A percentile compares a stretch with the other conserved stretches of the same genome.
Conservation (phyloP, 2,888 invertebrate species). For the Drosophila niveifrons region DNA sequence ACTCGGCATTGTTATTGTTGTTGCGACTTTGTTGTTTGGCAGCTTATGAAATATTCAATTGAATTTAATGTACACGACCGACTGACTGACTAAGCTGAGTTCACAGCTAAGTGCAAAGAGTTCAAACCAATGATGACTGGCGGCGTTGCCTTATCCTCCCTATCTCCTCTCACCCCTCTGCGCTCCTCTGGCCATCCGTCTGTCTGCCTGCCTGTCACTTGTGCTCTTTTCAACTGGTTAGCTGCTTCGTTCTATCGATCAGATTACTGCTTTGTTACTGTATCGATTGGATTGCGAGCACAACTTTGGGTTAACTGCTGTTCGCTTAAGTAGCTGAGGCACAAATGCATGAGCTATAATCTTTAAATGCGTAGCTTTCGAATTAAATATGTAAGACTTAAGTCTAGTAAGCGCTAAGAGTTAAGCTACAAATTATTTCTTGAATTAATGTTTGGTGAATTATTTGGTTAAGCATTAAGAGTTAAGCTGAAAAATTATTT, state of each 20-base stretch:
- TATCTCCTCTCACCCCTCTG: no score
- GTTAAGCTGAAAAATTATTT: no score
- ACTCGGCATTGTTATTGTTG: slow-evolving; percentile 31
- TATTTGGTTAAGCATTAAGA: no score
- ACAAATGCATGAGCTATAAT: background rate
- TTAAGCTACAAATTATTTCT: no score
- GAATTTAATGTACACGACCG: slow-evolving; percentile 75
- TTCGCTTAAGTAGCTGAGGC: background rate
- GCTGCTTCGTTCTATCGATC: slow-evolving; percentile 7
- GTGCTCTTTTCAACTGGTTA: slow-evolving; percentile 10
- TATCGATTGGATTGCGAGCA: slow-evolving; percentile 1
- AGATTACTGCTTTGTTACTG: background rate
- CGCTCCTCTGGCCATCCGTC: background rate
- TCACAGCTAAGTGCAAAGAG: slow-evolving; percentile 60
- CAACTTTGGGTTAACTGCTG: background rate
- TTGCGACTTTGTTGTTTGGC: slow-evolving; percentile 59
- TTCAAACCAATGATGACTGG: slow-evolving; percentile 51
- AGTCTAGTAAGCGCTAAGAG: background rate
- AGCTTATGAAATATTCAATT: slow-evolving; percentile 78
- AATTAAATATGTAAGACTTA: background rate
- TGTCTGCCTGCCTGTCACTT: slow-evolving; percentile 25
- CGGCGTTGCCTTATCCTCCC: slow-evolving; percentile 1
- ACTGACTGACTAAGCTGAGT: slow-evolving; percentile 66
- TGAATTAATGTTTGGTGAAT: no score
- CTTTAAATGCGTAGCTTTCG: background rate